phyloP scores from a whole-genome alignment of 2,888 invertebrate species.

The Abscondita cerata region DNA sequence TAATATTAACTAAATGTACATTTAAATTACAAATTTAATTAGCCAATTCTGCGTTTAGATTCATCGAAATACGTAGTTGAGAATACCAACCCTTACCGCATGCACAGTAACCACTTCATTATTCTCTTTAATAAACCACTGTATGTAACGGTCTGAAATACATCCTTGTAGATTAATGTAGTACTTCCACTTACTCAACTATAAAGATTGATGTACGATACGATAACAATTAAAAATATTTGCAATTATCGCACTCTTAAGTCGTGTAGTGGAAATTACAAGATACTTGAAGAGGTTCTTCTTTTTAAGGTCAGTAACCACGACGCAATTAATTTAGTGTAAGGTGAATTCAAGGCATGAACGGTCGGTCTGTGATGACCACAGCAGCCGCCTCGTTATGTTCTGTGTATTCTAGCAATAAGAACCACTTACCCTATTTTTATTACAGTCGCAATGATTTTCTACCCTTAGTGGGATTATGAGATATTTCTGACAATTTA shows the following conservation, averaged over 20 bases:
- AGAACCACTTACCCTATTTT: conserved; percentile 36
- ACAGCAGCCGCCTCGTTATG: conserved; percentile 33
- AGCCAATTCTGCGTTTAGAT: no score
- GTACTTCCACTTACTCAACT: no score
- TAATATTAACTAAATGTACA: no score
- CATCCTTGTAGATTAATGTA: conserved; percentile 15
- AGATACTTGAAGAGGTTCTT: conserved; percentile 18
- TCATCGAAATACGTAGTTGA: no score
- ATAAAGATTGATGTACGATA: no score
- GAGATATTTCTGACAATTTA: no score
- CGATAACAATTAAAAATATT: no score
- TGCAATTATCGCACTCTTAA: no score
- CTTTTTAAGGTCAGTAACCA: conserved; percentile 44
- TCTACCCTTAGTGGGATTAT: conserved; percentile 20
- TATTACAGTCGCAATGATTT: conserved; percentile 29
- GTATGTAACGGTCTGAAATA: conserved; percentile 16
- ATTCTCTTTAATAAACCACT: conserved; percentile 27
- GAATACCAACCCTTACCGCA: no score
- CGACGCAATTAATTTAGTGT: conserved; percentile 53
- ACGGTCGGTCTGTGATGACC: conserved; percentile 37
- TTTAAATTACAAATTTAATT: no score
- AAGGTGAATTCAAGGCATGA: conserved; percentile 49
- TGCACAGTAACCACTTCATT: conserved; percentile 22
- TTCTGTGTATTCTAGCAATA: conserved; percentile 31
- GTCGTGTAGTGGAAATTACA: no score